A percentile compares a stretch with the other conserved stretches of the same genome.
phyloP scores from a whole-genome alignment of 2,888 invertebrate genomes.

The Leptura quadrifasciata region DNA sequence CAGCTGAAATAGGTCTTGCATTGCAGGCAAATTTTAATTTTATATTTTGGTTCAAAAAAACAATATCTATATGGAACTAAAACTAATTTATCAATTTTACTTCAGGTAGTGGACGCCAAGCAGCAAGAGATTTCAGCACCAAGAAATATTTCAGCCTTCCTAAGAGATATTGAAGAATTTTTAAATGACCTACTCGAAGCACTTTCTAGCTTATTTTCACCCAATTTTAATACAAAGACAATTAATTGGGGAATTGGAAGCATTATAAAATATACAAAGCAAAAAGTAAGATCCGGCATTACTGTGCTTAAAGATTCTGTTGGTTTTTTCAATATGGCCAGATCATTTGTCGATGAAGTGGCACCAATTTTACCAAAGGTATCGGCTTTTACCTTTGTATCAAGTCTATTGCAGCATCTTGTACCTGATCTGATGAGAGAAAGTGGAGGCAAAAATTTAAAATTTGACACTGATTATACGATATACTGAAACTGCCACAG shows the following conservation, averaged over 20 bases:
- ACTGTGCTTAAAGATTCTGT: conserved; percentile 49
- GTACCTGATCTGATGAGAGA: too few relatives aligned
- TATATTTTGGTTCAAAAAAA: too few relatives aligned
- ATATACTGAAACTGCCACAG: too few relatives aligned
- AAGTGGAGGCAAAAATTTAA: too few relatives aligned
- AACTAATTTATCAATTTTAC: not conserved
- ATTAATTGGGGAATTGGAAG: conserved; percentile 48
- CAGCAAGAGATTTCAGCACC: conserved; percentile 45
- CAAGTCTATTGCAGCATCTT: not conserved
- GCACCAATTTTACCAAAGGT: not conserved
- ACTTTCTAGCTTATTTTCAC: conserved; percentile 46
- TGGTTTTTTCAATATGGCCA: conserved; percentile 46
- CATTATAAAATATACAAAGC: conserved; percentile 48
- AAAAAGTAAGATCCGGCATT: conserved; percentile 50
- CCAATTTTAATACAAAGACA: conserved; percentile 39
- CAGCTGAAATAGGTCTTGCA: too few relatives aligned
- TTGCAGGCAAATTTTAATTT: too few relatives aligned
- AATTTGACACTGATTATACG: too few relatives aligned
- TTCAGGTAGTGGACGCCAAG: conserved; percentile 47
- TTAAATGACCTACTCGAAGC: conserved; percentile 51
- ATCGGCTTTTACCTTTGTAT: not conserved
- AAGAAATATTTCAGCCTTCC: conserved; percentile 42
- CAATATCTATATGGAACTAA: too few relatives aligned
- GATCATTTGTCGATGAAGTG: conserved; percentile 45
- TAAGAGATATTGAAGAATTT: conserved; percentile 50